Conservation (phyloP, 2,113 vertebrate genomes). For the Protobothrops mucrosquamatus region DNA sequence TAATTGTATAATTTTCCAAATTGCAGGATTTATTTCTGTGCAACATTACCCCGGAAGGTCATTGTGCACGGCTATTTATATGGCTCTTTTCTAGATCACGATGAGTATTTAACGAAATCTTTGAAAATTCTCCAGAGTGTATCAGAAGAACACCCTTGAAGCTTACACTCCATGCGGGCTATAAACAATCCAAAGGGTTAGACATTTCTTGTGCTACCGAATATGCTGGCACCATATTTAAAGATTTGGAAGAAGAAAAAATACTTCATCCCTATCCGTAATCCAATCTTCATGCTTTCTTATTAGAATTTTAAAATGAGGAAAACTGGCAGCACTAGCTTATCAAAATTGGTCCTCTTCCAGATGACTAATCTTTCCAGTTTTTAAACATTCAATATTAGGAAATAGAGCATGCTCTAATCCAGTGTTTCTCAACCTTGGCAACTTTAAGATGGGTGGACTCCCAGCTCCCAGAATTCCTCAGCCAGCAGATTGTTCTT, state of each 20-base stretch:
- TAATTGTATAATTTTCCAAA: not conserved
- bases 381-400: not conserved
- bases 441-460: not conserved
- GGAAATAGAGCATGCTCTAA: not conserved
- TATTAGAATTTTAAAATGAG: not conserved
- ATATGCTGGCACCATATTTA: not conserved
- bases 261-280: not conserved
- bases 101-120: not conserved
- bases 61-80: not conserved
- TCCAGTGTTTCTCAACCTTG: not conserved
- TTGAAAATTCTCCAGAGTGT: not conserved
- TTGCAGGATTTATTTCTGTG: not conserved
- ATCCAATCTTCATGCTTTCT: not conserved
- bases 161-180: not conserved
- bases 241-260: not conserved
- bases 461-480: not conserved
- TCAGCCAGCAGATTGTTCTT: conserved; percentile 10
- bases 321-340: not conserved
- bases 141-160: not conserved
- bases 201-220: not conserved
- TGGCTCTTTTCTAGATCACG: not conserved
- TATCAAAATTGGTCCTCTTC: not conserved
- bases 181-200: not conserved
- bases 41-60: not conserved
- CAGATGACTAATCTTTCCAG: not conserved